Evolutionary conservation across 2,888 invertebrate genomes (phyloP), one percentile per base, ranked within the genome.

Genomic region (Exocentrus adspersus): DNA sequence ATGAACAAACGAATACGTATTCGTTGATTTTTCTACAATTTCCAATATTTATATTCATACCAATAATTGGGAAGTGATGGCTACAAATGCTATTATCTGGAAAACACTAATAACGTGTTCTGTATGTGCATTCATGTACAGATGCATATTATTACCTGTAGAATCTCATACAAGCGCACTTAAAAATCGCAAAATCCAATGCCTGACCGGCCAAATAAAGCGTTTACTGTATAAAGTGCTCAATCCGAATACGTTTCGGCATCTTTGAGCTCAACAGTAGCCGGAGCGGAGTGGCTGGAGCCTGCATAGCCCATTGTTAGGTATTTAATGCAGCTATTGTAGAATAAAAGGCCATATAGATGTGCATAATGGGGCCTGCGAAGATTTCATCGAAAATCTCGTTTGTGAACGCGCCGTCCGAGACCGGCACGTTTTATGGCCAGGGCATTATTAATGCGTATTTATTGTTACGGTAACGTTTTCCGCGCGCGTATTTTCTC

Each of bases 301-400:
- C 67, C 62, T 65, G 67, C 65, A 64, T 71, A 67, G 67, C 67
- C 69, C 68, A 71, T 72, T 72, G 72, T 71, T 66, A 67, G 63
- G 65, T 65, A 67, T 66, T 69, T 68, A 72, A 72, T 71, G 68
- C 68, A 65, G 56, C 64, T 71, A 68, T 69, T 65, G 71, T 70
- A 67, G 65, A 71, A 72, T 71, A 69, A 72, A 72, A 70, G 67
- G 71, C 69, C 71, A 70, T 68, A 65, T 65, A 65, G 65, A 67
- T 67, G 65, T 52, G 59, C 58, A 67, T 71, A 71, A 71, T 71
- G 59, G 68, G 65, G 63, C 67, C 67, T 62, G 67, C 71, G 46
- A 63, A 71, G 71, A 71, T 72, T 68, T 64, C 69, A 72, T 72
- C 72, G 68, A 69, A 69, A 68, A 66, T 67, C 60, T 32, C 68